These are phyloP conservation scores for Catalaphyllia jardinei DNA, from an alignment of 64 coral and sea anemone species.

Conservation along the genomic window DNA sequence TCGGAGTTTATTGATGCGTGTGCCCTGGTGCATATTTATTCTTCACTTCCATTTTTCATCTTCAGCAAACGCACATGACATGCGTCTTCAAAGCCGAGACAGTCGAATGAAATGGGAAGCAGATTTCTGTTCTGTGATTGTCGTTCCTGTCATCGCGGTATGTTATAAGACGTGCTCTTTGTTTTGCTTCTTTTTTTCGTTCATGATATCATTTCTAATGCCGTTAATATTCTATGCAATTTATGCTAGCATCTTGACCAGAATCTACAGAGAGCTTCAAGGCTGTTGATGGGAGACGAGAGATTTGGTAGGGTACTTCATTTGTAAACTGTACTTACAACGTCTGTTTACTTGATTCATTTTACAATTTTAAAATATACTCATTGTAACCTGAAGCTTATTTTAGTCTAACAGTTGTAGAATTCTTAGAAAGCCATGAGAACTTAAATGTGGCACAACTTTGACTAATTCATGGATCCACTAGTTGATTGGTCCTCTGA, in stretches of 20 bases:
- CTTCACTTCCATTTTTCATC: background rate
- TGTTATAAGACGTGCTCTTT: background rate
- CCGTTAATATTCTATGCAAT: background rate
- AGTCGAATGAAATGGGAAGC: slow-evolving; percentile 40
- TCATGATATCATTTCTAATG: background rate
- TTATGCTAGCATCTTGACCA: slow-evolving; percentile 27
- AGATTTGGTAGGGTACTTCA: background rate
- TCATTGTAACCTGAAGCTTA: too few species aligned
- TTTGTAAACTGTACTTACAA: background rate
- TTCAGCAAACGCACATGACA: slow-evolving; percentile 1
- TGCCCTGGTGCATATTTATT: background rate
- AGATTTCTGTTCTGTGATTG: slow-evolving; percentile 14
- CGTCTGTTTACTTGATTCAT: too few species aligned
- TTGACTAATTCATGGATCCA: too few species aligned
- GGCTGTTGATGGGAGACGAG: slow-evolving; percentile 19
- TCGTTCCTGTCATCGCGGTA: slow-evolving; percentile 18
- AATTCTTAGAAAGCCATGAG: too few species aligned
- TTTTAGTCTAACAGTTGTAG: too few species aligned
- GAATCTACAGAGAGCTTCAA: slow-evolving; percentile 2
- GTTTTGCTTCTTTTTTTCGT: background rate
- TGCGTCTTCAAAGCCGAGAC: slow-evolving; percentile 14
- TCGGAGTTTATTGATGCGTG: too few species aligned
- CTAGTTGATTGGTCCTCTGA: too few species aligned
- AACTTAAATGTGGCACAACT: too few species aligned
- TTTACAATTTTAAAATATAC: too few species aligned